Percentiles rank a stretch among this genome's conserved stretches.
These are phyloP conservation scores for Onychomys arenicola DNA, from an alignment of 2,797 vertebrate species.

Conservation along the genomic window DNA sequence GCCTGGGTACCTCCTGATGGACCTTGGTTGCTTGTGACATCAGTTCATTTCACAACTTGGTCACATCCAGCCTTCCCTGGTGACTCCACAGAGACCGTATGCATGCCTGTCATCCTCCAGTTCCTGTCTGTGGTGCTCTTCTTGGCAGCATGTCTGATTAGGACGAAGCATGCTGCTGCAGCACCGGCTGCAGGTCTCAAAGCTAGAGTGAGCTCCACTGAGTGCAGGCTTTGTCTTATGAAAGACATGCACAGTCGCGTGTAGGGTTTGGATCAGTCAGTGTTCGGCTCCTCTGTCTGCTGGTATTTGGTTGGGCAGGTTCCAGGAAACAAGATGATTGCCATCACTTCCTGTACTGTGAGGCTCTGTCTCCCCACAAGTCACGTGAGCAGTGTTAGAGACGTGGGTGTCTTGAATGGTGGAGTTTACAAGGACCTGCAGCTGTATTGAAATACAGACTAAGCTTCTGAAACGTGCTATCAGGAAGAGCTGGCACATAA, in stretches of 20 bases:
- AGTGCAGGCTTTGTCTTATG: accelerated
- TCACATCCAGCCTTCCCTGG: accelerated
- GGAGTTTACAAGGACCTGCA: background rate
- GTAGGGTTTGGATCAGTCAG: accelerated
- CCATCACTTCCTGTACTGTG: background rate
- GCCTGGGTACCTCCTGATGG: accelerated
- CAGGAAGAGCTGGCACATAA: background rate
- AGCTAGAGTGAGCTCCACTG: background rate
- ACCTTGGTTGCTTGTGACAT: background rate
- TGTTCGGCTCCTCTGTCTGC: accelerated
- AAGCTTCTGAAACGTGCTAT: background rate
- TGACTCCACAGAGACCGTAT: accelerated
- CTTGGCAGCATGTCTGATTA: accelerated
- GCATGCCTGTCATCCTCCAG: accelerated
- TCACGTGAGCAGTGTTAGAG: accelerated
- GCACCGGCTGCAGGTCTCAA: accelerated
- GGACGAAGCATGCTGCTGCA: accelerated
- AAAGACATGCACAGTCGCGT: accelerated
- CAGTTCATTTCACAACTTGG: background rate
- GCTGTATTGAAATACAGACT: background rate
- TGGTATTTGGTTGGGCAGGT: background rate
- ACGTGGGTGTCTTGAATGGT: accelerated
- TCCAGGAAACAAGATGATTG: background rate
- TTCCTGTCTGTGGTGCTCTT: background rate
- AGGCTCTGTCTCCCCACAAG: background rate